Evolutionary conservation across 2,113 vertebrate genomes (phyloP).

Genomic region (Ciconia boyciana): DNA sequence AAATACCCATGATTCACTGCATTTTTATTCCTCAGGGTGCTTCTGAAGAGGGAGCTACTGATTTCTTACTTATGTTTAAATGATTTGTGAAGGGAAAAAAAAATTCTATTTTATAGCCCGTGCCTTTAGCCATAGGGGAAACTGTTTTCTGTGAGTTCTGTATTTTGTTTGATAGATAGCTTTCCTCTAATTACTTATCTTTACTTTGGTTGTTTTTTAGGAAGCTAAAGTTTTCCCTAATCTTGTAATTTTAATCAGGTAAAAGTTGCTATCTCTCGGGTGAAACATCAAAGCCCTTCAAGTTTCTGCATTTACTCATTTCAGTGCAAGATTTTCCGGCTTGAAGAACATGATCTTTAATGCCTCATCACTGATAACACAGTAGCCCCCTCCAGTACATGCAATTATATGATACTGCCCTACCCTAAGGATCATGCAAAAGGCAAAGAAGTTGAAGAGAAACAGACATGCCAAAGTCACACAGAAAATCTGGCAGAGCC

Average conservation of each 20-base stretch:
- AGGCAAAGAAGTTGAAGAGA: background rate
- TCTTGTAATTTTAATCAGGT: background rate
- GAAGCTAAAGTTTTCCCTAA: background rate
- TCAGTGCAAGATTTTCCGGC: background rate
- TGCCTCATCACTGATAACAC: background rate
- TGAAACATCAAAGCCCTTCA: background rate
- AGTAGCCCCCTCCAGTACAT: background rate
- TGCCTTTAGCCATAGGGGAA: background rate
- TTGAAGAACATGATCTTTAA: background rate
- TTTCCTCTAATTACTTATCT: background rate
- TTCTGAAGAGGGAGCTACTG: slow-evolving; percentile 61
- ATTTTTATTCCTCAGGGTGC: slow-evolving; percentile 53
- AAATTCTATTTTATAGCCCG: background rate
- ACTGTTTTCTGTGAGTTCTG: background rate
- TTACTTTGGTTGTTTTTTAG: background rate
- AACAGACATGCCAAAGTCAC: background rate
- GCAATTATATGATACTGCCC: background rate
- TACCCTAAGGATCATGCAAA: background rate
- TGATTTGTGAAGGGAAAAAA: slow-evolving; percentile 39
- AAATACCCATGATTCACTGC: slow-evolving; percentile 63
- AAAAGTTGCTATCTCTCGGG: background rate
- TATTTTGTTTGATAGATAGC: background rate
- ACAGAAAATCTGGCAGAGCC: background rate
- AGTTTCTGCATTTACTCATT: background rate
- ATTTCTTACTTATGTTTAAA: slow-evolving; percentile 63